phyloP scores from a whole-genome alignment of 2,113 vertebrate species.

The Corvus moneduloides region DNA sequence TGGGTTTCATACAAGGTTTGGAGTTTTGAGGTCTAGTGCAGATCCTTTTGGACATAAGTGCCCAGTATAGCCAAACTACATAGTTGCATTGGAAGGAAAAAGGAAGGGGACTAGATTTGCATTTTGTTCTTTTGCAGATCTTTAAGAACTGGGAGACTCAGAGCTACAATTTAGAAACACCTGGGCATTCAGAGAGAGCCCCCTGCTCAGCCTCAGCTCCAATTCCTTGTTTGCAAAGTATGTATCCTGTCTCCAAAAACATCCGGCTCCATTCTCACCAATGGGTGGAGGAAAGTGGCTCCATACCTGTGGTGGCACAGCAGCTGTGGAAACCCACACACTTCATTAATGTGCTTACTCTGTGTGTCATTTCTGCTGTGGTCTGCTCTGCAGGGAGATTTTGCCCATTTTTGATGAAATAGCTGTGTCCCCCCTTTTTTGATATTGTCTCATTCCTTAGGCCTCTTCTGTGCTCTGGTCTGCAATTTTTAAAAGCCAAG shows the following conservation, averaged over 20 bases:
- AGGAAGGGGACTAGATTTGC: not conserved
- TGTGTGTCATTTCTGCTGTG: not conserved
- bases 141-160: not conserved
- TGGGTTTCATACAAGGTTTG: not conserved
- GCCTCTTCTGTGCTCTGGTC: not conserved
- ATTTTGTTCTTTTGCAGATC: not conserved
- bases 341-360: accelerated
- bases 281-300: not conserved
- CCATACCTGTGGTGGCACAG: not conserved
- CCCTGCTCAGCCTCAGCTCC: not conserved
- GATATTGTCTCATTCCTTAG: not conserved
- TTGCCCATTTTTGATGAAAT: not conserved
- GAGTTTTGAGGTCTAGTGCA: not conserved
- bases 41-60: not conserved
- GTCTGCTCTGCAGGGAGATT: not conserved
- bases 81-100: not conserved
- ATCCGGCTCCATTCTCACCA: not conserved
- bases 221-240: not conserved
- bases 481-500: not conserved
- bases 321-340: not conserved
- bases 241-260: not conserved
- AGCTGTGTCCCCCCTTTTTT: not conserved
- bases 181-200: accelerated
- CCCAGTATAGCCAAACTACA: not conserved
- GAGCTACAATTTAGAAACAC: not conserved